These are phyloP conservation scores for Martes martes DNA, from an alignment of 2,113 vertebrate genomes.

Conservation along the genomic window DNA sequence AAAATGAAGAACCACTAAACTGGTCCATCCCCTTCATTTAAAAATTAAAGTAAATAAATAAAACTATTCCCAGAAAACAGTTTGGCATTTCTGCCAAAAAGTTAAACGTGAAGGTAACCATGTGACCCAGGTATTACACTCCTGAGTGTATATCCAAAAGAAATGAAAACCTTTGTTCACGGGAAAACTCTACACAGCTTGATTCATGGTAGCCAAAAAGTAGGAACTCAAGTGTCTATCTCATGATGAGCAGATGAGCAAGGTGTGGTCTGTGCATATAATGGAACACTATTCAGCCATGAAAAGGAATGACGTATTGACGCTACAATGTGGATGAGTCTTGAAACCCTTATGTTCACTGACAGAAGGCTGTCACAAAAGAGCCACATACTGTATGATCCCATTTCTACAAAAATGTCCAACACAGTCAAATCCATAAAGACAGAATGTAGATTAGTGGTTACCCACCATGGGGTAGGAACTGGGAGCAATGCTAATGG, in stretches of 20 bases:
- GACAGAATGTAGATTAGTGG: not conserved
- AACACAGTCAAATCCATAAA: not conserved
- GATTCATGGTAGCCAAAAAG: not conserved
- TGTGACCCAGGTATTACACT: not conserved
- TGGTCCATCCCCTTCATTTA: not conserved
- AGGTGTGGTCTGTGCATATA: not conserved
- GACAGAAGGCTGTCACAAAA: not conserved
- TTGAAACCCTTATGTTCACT: not conserved
- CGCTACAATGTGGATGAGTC: not conserved
- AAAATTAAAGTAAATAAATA: not conserved
- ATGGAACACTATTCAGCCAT: not conserved
- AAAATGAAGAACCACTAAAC: not conserved
- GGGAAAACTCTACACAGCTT: not conserved
- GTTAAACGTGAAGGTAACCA: not conserved
- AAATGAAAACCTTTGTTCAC: not conserved
- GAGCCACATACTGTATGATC: not conserved
- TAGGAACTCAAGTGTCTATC: not conserved
- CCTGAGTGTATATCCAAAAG: not conserved
- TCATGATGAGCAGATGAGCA: not conserved
- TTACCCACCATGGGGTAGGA: fast-evolving
- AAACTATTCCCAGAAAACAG: not conserved
- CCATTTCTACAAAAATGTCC: not conserved
- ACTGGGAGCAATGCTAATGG: no score
- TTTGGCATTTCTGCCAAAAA: not conserved
- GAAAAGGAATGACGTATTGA: not conserved